Conservation (phyloP, 2,797 vertebrate species). For the Decapterus maruadsi region DNA sequence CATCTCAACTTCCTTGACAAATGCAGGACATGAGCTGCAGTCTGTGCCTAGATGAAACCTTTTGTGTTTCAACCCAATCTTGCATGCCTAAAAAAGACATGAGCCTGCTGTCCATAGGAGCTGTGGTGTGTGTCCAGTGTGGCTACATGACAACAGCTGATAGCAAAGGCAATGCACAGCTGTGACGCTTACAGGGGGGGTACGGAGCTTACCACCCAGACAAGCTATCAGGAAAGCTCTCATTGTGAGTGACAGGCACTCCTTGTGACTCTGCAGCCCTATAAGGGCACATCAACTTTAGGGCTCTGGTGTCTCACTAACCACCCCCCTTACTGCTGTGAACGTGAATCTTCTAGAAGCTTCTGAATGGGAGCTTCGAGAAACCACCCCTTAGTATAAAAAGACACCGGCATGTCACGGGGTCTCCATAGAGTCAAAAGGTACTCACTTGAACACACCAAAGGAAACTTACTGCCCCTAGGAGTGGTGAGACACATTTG, state of each 20-base stretch:
- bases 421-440: constrained; percentile 57
- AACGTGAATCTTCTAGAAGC: constrained; percentile 84
- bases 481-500: constrained; percentile 32
- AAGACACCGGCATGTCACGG: constrained; percentile 62
- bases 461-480: constrained; percentile 47
- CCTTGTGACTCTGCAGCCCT: constrained; percentile 84
- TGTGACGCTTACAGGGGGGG: constrained; percentile 65
- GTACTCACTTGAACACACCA: constrained; percentile 44
- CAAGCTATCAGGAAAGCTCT: constrained; percentile 76
- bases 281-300: constrained; percentile 84
- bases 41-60: constrained; percentile 28
- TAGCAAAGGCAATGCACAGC: constrained; percentile 69
- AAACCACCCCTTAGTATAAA: constrained; percentile 85
- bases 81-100: constrained; percentile 45
- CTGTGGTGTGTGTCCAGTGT: background rate
- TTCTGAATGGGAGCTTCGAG: constrained; percentile 85
- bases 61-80: constrained; percentile 37
- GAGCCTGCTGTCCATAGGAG: constrained; percentile 31
- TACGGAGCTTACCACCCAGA: constrained; percentile 44
- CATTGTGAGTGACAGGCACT: constrained; percentile 85
- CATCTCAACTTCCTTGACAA: background rate
- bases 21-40: background rate
- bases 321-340: constrained; percentile 50
- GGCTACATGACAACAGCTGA: constrained; percentile 52
- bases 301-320: constrained; percentile 62